These are phyloP conservation scores for Heliconius erato DNA, from an alignment of 2,888 invertebrate species.

Conservation along the genomic window DNA sequence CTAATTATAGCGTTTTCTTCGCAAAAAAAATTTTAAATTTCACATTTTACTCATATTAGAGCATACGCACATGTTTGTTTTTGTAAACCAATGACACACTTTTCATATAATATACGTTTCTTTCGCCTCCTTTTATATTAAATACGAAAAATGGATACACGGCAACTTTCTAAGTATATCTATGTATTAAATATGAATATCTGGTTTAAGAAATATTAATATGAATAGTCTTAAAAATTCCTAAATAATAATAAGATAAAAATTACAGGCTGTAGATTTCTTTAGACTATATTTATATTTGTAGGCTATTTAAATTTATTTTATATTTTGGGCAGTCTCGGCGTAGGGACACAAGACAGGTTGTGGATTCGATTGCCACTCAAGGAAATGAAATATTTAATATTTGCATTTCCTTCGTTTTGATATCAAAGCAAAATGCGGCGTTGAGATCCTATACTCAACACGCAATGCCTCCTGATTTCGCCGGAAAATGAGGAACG, in stretches of 20 bases:
- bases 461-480: too few species aligned
- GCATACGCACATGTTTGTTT: slow-evolving; percentile 13
- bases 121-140: slow-evolving; percentile 14
- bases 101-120: slow-evolving; percentile 13
- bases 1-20: neutral
- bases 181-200: neutral
- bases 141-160: slow-evolving; percentile 17
- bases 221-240: neutral
- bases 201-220: neutral
- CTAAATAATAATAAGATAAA: too few species aligned
- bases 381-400: too few species aligned
- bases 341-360: too few species aligned
- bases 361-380: too few species aligned
- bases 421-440: too few species aligned
- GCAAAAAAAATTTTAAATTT: neutral
- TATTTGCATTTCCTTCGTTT: too few species aligned
- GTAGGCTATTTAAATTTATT: neutral
- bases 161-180: neutral
- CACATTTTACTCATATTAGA: neutral
- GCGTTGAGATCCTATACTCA: too few species aligned
- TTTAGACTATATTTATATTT: too few species aligned
- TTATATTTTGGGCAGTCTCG: too few species aligned
- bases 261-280: neutral
- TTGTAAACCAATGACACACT: slow-evolving; percentile 18
- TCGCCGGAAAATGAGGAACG: too few species aligned